Evolutionary conservation across 2,113 vertebrate species (phyloP).

Genomic region (Parotia lawesii): DNA sequence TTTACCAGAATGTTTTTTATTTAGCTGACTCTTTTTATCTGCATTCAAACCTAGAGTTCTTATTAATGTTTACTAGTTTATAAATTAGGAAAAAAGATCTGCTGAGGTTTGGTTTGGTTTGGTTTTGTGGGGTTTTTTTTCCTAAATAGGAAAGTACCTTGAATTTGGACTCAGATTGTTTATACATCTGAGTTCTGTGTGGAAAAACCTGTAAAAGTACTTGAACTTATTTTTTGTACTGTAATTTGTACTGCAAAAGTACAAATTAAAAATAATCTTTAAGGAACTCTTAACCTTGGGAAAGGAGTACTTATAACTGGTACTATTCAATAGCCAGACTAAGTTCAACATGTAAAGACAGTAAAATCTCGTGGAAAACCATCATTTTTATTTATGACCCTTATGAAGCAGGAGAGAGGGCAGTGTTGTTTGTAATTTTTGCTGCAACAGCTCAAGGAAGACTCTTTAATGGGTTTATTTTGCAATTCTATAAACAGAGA

Average conservation of each 20-base stretch:
- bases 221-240: background rate
- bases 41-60: background rate
- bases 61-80: background rate
- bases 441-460: background rate
- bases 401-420: fast-evolving
- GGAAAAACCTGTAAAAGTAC: background rate
- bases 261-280: background rate
- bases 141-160: background rate
- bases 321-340: background rate
- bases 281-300: background rate
- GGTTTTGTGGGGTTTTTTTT: background rate
- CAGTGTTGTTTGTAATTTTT: background rate
- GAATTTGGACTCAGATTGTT: background rate
- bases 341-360: background rate
- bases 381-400: background rate
- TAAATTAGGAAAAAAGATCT: background rate
- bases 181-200: background rate
- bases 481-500: background rate
- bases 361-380: background rate
- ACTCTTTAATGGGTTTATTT: background rate
- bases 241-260: background rate
- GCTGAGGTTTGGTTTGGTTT: background rate
- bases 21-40: background rate
- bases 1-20: background rate
- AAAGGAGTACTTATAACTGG: background rate